Evolutionary conservation across 2,113 vertebrate genomes (phyloP).

Genomic region (Periophthalmodon schlosseri): DNA sequence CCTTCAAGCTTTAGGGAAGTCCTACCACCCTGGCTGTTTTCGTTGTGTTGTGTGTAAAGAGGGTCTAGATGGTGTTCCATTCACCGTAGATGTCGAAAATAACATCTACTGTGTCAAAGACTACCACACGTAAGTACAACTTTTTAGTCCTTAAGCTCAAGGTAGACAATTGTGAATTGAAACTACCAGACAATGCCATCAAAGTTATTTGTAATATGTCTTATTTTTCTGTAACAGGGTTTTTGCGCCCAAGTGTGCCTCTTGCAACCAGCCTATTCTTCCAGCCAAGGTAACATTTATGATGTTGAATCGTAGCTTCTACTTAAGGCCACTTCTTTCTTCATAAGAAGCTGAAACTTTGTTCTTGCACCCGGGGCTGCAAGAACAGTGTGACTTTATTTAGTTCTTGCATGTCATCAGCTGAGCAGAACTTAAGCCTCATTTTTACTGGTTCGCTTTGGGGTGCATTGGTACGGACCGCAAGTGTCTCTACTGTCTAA

Average conservation of each 20-base stretch:
- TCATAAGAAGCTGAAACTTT: background rate
- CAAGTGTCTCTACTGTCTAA: too few species aligned
- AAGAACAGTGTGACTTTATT: background rate
- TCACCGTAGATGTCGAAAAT: slow-evolving; percentile 95
- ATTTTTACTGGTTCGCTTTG: too few species aligned
- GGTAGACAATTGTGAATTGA: background rate
- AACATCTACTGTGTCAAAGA: slow-evolving; percentile 99
- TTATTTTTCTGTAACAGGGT: slow-evolving; percentile 76
- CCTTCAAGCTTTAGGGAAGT: slow-evolving; percentile 95
- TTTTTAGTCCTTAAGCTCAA: background rate
- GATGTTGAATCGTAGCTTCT: background rate
- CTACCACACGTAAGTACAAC: slow-evolving; percentile 91
- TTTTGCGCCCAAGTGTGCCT: slow-evolving; percentile 98
- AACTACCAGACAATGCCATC: background rate
- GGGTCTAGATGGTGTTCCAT: slow-evolving; percentile 95
- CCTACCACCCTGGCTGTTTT: slow-evolving; percentile 98
- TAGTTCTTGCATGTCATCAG: background rate
- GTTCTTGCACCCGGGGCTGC: background rate
- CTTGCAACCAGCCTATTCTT: slow-evolving; percentile 95
- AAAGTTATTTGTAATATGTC: background rate
- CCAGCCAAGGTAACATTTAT: slow-evolving; percentile 86
- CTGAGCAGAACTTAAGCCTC: background rate
- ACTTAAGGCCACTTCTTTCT: background rate
- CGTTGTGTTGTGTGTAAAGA: slow-evolving; percentile 96
- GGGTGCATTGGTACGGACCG: too few species aligned